Evolutionary conservation across 2,113 vertebrate species (phyloP), one percentile per base, ranked within the genome.

Genomic region (Tupaia chinensis): DNA sequence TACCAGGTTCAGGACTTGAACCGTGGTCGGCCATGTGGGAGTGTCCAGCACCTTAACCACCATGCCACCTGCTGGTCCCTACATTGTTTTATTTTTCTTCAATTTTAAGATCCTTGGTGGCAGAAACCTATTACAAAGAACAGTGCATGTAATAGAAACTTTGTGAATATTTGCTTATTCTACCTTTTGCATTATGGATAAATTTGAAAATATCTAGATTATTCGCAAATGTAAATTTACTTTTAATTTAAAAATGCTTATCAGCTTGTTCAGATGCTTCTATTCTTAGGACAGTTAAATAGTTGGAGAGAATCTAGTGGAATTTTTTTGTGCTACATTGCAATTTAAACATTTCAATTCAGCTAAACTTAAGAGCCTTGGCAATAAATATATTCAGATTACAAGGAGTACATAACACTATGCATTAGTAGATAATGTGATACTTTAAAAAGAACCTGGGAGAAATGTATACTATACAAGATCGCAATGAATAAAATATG

Each of bases 151-250:
- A 27, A 54, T 58, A 69, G 16, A 81, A 83, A 53, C 17, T 56
- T 61, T 56, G 23, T 86, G 73, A 90, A 16, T 93, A 79, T 95
- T 88, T 93, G 19, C 70, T 66, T 25, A 10, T 74, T 89, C 73
- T n/a, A 93, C 60, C 66, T 94, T 65, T 56, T 34, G n/a, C 0
- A 44, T 0, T 4, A 80, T 68, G 13, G 29, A 61, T 84, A 61
- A 4, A 61, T 69, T 90, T 27, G 74, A 83, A 96, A 77, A 89
- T 44, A 68, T 56, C 2, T 63, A 88, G 83, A 74, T 91, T 15
- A 72, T 79, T 76, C 27, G 74, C 4, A 85, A 81, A 61, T 91
- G 84, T 11, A 97, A 78, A 81, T 93, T 91, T 66, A 27, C 15
- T 72, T 87, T 70, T 65, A 92, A 60, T 77, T 53, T 82, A 65